Evolutionary conservation across 2,797 vertebrate genomes (phyloP).

Genomic region (Coendou prehensilis): DNA sequence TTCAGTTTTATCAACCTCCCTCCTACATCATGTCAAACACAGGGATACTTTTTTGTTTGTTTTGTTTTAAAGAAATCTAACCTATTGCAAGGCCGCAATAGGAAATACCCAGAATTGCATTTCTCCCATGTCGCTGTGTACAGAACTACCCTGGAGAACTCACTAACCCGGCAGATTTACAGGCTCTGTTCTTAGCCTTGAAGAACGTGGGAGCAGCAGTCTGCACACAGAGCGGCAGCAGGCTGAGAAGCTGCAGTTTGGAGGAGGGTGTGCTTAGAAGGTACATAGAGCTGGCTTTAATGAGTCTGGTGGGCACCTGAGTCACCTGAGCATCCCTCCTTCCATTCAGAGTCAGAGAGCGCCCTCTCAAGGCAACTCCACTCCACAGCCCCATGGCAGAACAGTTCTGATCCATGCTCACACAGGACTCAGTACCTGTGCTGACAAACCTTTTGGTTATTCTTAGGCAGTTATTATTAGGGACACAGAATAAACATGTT

Average conservation of each 20-base stretch:
- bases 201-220: background rate
- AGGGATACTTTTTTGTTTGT: background rate
- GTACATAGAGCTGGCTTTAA: no score
- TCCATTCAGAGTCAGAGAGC: background rate
- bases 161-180: background rate
- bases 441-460: background rate
- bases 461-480: background rate
- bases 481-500: background rate
- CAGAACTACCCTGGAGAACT: background rate
- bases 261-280: background rate
- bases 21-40: no score
- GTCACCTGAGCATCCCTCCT: background rate
- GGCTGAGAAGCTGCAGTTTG: background rate
- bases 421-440: background rate
- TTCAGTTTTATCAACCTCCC: background rate
- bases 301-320: background rate
- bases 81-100: background rate
- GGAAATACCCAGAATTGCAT: background rate
- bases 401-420: background rate
- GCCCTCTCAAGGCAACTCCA: no score
- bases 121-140: background rate
- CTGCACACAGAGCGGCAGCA: rapidly evolving
- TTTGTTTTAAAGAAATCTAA: background rate
- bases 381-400: rapidly evolving
- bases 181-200: no score